These are phyloP conservation scores for Macaca fascicularis DNA, from an alignment of 2,113 vertebrate species.

Conservation along the genomic window T2T-MFA8v1.1 NC_088379.1:18101501-18102000, in stretches of 20 bases:
- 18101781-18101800: neutral
- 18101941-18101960: neutral
- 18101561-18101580: neutral
- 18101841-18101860: neutral
- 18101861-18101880: neutral
- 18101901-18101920: neutral
- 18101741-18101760: neutral
- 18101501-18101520: neutral
- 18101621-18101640: neutral
- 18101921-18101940: neutral
- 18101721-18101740: neutral
- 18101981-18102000: neutral
- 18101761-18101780: neutral
- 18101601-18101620: neutral
- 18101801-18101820: neutral
- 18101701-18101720: neutral
- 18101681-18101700: neutral
- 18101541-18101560: neutral
- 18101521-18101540: neutral
- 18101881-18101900: neutral
- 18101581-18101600: neutral
- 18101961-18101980: conserved; percentile 39
- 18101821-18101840: neutral
- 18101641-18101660: neutral
- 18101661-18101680: neutral